Evolutionary conservation across 2,888 invertebrate species (phyloP), one percentile per base, ranked within the genome.

Genomic region (Epinotia nisella): DNA sequence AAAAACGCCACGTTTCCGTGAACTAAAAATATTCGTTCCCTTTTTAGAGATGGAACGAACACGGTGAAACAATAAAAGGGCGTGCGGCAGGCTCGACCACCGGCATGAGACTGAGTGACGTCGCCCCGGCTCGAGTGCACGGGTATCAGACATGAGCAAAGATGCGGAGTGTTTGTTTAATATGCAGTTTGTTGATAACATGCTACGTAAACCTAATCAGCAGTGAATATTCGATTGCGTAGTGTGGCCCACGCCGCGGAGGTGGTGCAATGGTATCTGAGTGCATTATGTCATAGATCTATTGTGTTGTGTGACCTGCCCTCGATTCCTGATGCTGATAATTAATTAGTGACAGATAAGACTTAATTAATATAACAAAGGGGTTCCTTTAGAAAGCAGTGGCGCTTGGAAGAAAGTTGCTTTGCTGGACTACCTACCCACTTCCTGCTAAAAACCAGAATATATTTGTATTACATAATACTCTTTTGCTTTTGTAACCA

Each of bases 11-110:
- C 87, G 85, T 90, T 87, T 87, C 85, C 87, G 86, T 80, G 81
- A 81, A 87, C 85, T 89, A 89, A 89, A 90, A 89, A 90, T 91
- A 89, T 80, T 74, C 79, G 79, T 78, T 80, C 78, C 77, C 75
- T 76, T 89, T 89, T 84, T 81, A 82, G 86, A 82, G 82, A 80
- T 82, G 86, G 87, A 87, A 84, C 84, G 82, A 78, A 79, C 79
- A 78, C 77, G 78, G 67, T 69, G 75, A 75, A 81, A 80, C 84
- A 85, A 83, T 83, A 75, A 58, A 84, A 88, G 88, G 88, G 85
- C 92, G 91, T 87, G 88, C 89, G 88, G 78, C 88, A 85, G 82
- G 83, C 81, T 76, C 86, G 82, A 81, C 89, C 85, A 82, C 82
- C 84, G 83, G 84, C 80, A 80, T 81, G 82, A 83, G 83, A 92